Evolutionary conservation across 2,113 vertebrate species (phyloP), one percentile per base, ranked within the genome.

Genomic region (Elaphurus davidianus): DNA sequence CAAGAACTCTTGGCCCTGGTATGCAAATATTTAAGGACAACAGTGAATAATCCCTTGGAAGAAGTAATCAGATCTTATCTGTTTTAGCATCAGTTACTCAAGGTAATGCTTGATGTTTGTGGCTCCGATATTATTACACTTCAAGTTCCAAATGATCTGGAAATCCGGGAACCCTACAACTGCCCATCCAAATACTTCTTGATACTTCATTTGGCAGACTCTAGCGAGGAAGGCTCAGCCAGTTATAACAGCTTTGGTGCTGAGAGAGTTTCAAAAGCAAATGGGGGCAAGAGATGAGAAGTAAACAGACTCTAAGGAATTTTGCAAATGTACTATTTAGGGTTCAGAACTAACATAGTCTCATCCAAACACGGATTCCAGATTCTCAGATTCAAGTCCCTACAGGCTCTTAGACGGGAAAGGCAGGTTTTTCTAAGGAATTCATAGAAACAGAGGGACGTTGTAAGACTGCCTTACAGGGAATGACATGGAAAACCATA

Each of bases 21-120:
- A 82, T 50, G 81, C 57, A 98, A 97, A 98, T 95, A 96, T 93
- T 98, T 98, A 94, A 84, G 36, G 6, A 78, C n/a, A 89, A 92
- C 81, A 52, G 19, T 60, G 50, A 93, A 67, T n/a, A 93, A 88
- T 60, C 55, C 19, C 62, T 93, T 7, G 9, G 19, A 91, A 21
- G 67, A 95, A 91, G 8, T 40, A 23, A 59, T 57, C 47, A 83
- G 62, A 74, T 13, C 55, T 71, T 40, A 74, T 27, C 27, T 7
- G 0, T 43, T 52, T 94, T 14, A 64, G 47, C 27, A 52, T 78
- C 13, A 36, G 10, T 59, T 55, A 6, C 33, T 87, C 23, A 28
- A 92, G 28, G 25, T 81, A 43, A 59, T 40, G 15, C 6, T 83
- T 36, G 14, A 3, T n/a, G 11, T 78, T 64, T 89, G 12, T 36